Base-by-base conservation (phyloP, 2,888 invertebrate species). In the Blastobasis lacticolella region DNA sequence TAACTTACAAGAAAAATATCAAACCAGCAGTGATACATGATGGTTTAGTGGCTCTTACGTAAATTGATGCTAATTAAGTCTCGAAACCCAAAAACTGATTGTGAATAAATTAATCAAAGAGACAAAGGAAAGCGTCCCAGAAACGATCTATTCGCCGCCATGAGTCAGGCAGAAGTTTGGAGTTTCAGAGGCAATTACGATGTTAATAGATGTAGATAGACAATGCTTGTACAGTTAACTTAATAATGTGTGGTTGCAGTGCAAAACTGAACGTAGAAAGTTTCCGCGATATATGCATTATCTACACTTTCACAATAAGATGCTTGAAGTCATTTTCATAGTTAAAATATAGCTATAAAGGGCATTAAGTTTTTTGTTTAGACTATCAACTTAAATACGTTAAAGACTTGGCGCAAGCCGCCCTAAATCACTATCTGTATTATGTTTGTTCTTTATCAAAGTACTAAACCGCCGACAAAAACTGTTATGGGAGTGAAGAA, bases 261-360 rank as follows among this genome's bases (percentile, higher is more conserved):
- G 59, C 62, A 62, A 64, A 71, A 69, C 66, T 66, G 57, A 61
- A 60, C 62, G 62, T 72, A 70, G 75, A 75, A 73, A 77, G 76
- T 76, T 67, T 69, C 64, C 69, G 70, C 69, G 67, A 69, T 69
- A 67, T 71, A 65, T 59, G 57, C 1, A 60, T 64, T 57, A 61
- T 59, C 55, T 59, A 58, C 67, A 67, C 78, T 78, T 78, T 78
- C 78, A 72, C 77, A 66, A 23, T 23, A 23, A 23, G 23, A 23
- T 3, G 23, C 1, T 23, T 23, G 3, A 3, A 23, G 23, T 23
- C 23, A 3, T 23, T 23, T 23, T 23, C 23, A 23, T 23, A 23
- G 23, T 23, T 23, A 23, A 23, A 23, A 23, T 23, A 23, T 23
- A 3, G 1, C 23, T 23, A 23, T 23, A 23, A 23, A 23, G 23